Percentiles rank a stretch among this genome's conserved stretches.
phyloP scores from a whole-genome alignment of 2,113 vertebrate species.

The Chloropsis hardwickii region DNA sequence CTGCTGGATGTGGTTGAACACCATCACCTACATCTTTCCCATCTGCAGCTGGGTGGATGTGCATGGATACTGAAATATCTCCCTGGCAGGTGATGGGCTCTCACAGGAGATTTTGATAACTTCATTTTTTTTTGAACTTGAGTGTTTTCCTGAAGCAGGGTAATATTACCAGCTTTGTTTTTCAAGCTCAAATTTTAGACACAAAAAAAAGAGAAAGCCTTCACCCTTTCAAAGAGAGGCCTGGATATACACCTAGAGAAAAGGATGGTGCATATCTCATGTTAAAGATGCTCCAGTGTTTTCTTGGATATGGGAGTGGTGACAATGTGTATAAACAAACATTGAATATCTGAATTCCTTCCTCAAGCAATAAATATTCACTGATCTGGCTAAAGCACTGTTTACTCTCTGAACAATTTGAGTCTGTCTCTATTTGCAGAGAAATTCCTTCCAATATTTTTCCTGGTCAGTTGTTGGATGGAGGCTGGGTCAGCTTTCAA shows the following conservation, averaged over 20 bases:
- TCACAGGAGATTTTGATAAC: background rate
- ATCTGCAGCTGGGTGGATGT: background rate
- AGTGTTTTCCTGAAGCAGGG: background rate
- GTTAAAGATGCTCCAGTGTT: background rate
- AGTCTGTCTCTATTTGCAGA: background rate
- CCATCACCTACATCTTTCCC: background rate
- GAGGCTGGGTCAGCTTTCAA: slow-evolving; percentile 18
- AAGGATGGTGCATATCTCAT: background rate
- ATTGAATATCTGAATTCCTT: background rate
- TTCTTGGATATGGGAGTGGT: background rate
- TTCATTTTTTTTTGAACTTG: background rate
- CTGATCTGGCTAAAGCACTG: background rate
- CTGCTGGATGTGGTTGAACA: background rate
- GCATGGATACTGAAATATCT: background rate
- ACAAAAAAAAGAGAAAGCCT: too few species aligned
- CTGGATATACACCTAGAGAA: background rate
- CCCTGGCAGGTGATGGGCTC: background rate
- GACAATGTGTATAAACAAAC: background rate
- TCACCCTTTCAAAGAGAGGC: background rate
- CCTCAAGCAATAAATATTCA: background rate
- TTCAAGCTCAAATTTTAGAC: background rate
- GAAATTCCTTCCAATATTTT: slow-evolving; percentile 23
- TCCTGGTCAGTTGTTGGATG: slow-evolving; percentile 39
- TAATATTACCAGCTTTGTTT: background rate
- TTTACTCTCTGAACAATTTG: background rate